Percentiles rank a stretch among this genome's conserved stretches.
These are phyloP conservation scores for Ivindomyrus marchei DNA, from an alignment of 2,113 vertebrate genomes.

Conservation along the genomic window DNA sequence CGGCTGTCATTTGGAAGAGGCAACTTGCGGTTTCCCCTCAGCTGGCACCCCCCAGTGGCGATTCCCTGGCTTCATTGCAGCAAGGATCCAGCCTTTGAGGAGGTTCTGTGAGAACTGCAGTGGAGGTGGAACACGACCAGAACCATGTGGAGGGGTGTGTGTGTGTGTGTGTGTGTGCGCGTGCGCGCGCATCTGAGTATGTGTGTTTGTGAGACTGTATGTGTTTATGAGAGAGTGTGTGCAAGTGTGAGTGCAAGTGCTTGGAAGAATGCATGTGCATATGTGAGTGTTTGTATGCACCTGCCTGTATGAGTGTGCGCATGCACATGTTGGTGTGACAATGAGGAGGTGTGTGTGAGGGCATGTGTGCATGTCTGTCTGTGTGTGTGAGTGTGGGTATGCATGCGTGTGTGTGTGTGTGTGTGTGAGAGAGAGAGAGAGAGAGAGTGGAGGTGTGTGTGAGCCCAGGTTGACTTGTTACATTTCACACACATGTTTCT, in stretches of 20 bases:
- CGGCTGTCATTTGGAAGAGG: background rate
- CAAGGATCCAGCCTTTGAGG: background rate
- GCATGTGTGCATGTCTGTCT: background rate
- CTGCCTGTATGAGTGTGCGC: background rate
- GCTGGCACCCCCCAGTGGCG: background rate
- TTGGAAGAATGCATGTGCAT: background rate
- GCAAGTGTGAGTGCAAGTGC: background rate
- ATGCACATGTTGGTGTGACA: background rate
- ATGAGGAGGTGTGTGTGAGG: background rate
- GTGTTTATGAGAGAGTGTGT: no score
- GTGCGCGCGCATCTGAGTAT: no score
- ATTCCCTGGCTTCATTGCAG: background rate
- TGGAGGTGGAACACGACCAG: background rate
- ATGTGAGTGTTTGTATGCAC: conserved; percentile 27
- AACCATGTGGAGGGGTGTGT: background rate
- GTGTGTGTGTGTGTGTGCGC: no score
- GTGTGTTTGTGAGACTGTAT: no score
- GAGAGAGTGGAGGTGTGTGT: conserved; percentile 11
- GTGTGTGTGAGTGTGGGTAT: no score
- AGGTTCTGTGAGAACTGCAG: background rate
- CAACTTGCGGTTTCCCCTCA: background rate
- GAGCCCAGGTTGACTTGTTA: background rate
- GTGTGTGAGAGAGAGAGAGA: background rate
- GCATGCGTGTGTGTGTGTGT: background rate
- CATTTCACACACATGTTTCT: background rate